phyloP scores from a whole-genome alignment of 2,113 vertebrate genomes.

The Spea multiplicata region DNA sequence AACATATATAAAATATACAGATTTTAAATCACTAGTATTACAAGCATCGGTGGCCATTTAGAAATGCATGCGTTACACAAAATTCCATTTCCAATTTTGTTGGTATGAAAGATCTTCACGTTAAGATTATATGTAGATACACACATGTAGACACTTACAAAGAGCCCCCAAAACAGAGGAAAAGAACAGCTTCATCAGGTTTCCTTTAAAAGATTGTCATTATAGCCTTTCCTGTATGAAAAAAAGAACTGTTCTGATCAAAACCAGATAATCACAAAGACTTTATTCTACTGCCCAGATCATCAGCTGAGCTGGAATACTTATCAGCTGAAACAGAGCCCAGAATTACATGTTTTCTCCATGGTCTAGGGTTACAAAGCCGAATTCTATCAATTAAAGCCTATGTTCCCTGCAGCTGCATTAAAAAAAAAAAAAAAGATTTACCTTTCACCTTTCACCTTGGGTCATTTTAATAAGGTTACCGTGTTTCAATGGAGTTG shows the following conservation, averaged over 20 bases:
- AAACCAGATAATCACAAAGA: slow-evolving; percentile 66
- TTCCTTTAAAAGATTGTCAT: slow-evolving; percentile 49
- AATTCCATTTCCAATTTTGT: too few species aligned
- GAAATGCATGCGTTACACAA: too few species aligned
- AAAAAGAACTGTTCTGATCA: slow-evolving; percentile 55
- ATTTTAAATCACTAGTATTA: too few species aligned
- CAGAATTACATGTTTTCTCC: slow-evolving; percentile 65
- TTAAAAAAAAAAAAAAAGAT: slow-evolving; percentile 63
- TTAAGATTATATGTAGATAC: too few species aligned
- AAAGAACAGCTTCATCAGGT: not conserved
- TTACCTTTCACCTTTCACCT: slow-evolving; percentile 72
- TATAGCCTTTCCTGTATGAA: slow-evolving; percentile 54
- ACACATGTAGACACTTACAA: too few species aligned
- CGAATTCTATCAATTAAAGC: slow-evolving; percentile 65
- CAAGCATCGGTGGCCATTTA: too few species aligned
- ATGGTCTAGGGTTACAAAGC: slow-evolving; percentile 68
- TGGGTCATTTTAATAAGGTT: slow-evolving; percentile 67
- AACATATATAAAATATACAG: too few species aligned
- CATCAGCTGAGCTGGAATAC: slow-evolving; percentile 58
- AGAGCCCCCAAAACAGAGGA: too few species aligned
- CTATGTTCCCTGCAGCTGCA: slow-evolving; percentile 70
- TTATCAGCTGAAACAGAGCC: slow-evolving; percentile 69
- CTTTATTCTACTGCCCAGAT: slow-evolving; percentile 65
- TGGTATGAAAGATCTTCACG: too few species aligned
- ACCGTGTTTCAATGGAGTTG: slow-evolving; percentile 56